Evolutionary conservation across 2,113 vertebrate genomes (phyloP).

Genomic region (Cryptomyrus ogoouensis): DNA sequence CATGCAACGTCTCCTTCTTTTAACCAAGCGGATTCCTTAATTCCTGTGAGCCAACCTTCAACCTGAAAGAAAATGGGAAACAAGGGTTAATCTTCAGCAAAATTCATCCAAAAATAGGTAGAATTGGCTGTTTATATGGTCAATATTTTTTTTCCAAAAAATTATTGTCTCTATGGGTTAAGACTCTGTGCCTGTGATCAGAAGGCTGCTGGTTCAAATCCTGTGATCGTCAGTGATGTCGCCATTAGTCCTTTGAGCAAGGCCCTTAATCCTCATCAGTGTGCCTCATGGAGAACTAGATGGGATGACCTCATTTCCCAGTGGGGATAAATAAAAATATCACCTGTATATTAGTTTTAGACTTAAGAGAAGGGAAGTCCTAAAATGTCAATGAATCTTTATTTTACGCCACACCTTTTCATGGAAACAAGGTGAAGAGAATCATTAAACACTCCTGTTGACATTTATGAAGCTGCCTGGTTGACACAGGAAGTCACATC

Average conservation of each 20-base stretch:
- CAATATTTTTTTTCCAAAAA: background rate
- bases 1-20: constrained; percentile 63
- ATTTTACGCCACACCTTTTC: background rate
- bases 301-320: background rate
- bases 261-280: background rate
- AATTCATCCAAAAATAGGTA: background rate
- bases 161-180: background rate
- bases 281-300: background rate
- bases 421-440: background rate
- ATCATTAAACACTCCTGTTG: background rate
- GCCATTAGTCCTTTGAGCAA: background rate
- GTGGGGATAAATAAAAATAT: background rate
- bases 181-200: background rate
- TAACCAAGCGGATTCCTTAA: constrained; percentile 82
- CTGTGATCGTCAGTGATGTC: background rate
- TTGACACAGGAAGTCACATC: background rate
- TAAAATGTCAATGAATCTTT: background rate
- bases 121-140: background rate
- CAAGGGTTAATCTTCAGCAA: constrained; percentile 12
- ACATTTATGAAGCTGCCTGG: background rate
- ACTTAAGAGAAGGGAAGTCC: background rate
- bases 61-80: constrained; percentile 64
- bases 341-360: background rate
- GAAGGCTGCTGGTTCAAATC: background rate
- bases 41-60: constrained; percentile 91